Base-by-base conservation (phyloP, 1,140 invertebrate genomes). In the Sminthurinus signatus region DNA sequence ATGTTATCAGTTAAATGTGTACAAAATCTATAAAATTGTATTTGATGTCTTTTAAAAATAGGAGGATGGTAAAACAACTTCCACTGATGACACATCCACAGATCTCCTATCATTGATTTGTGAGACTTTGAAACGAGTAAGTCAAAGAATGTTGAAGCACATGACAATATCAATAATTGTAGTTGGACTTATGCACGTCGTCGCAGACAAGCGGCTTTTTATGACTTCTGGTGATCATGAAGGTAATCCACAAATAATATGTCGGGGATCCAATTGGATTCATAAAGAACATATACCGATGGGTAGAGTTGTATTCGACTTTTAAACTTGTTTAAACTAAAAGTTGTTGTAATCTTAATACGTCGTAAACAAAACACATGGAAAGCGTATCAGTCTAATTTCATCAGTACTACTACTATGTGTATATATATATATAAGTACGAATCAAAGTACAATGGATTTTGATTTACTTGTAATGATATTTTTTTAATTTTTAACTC, bases 161-260 rank as follows among this genome's bases (percentile, higher is more conserved):
- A 39, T 69, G 32, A 57, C 42, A 1, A 50, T 69, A 23, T n/a
- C 62, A 3, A 64, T 69, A 2, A 32, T 65, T 27, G 39, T 62
- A 0, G 67, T 69, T 21, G 67, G 58, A 0, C 23, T 69, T 0
- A 61, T 69, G 59, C 67, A 69, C 27, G 67, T 69, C 12, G 62
- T 69, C 21, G 67, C 60, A 15, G 67, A 69, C 14, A 56, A 62
- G 2, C 44, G 59, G 29, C 28, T 69, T 15, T 69, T 69, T 21
- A 60, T 69, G 48, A 10, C 44, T 14, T 21, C 48, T 0, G 64
- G 48, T n/a, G 42, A 52, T 23, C 10, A 15, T 19, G 60, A 15
- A 17, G 36, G 52, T 15, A 42, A 56, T 42, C 62, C 62, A 17
- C 2, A n/a, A 0, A 57, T 69, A 19, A 31, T 69, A 17, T 61